Conservation (phyloP, 2,888 invertebrate genomes). For the Tridacna gigas region DNA sequence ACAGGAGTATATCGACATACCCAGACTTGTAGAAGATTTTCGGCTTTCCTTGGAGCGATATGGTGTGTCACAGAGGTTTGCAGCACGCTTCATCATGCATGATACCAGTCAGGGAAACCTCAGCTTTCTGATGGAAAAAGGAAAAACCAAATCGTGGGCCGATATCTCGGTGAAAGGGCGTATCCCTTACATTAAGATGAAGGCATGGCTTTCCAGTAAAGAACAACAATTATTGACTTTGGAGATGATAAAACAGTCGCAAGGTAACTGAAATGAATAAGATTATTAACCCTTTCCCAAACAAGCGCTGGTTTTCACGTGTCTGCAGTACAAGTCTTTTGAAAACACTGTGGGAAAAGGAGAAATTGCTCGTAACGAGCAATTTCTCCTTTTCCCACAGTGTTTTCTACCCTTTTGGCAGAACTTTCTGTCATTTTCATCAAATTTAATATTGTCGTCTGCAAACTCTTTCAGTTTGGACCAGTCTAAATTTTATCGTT, state of each 20-base stretch:
- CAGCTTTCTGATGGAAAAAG: slow-evolving; percentile 72
- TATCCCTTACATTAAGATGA: slow-evolving; percentile 70
- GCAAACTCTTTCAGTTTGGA: too few relatives aligned
- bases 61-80: slow-evolving; percentile 72
- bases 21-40: slow-evolving; percentile 66
- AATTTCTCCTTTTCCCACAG: neutral
- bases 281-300: neutral
- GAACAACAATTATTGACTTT: slow-evolving; percentile 64
- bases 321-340: neutral
- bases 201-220: slow-evolving; percentile 67
- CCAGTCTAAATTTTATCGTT: too few relatives aligned
- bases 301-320: neutral
- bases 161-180: slow-evolving; percentile 68
- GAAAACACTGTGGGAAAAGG: neutral
- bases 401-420: neutral
- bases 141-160: slow-evolving; percentile 65
- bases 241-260: slow-evolving; percentile 62
- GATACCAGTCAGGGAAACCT: slow-evolving; percentile 73
- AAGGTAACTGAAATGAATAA: slow-evolving; percentile 30
- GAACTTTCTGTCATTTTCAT: too few relatives aligned
- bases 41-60: slow-evolving; percentile 65
- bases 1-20: slow-evolving; percentile 67
- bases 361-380: neutral
- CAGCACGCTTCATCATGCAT: slow-evolving; percentile 70
- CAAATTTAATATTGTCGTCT: too few relatives aligned